Evolutionary conservation across 2,797 vertebrate genomes (phyloP).

Genomic region (Coregonus suidteri): DNA sequence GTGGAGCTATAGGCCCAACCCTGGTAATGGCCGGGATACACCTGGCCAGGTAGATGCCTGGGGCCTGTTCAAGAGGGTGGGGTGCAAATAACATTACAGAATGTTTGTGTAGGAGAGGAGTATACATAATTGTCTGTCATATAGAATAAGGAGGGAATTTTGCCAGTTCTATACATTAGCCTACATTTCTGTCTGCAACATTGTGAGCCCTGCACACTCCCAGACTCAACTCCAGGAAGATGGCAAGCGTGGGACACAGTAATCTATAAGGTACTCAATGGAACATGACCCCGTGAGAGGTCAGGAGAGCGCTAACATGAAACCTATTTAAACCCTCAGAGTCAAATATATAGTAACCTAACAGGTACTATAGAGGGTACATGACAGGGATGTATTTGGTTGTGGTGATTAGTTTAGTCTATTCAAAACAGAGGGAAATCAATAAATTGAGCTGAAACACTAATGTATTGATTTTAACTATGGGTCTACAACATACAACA

Average conservation of each 20-base stretch:
- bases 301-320: not conserved
- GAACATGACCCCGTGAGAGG: not conserved
- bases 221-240: not conserved
- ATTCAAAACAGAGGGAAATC: not conserved
- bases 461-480: not conserved
- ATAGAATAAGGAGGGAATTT: too few relatives aligned
- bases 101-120: not conserved
- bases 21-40: conserved; percentile 65
- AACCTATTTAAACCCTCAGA: conserved; percentile 15
- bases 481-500: not conserved
- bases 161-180: not conserved
- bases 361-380: not conserved
- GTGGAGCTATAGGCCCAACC: conserved; percentile 46
- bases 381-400: not conserved
- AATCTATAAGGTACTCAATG: not conserved
- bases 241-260: not conserved
- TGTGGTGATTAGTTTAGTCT: not conserved
- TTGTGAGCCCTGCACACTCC: not conserved
- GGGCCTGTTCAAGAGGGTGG: not conserved
- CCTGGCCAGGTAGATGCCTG: conserved; percentile 25
- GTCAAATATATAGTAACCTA: not conserved
- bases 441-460: not conserved
- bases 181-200: not conserved
- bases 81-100: not conserved
- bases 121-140: not conserved